Evolutionary conservation across 2,113 vertebrate genomes (phyloP).

Genomic region (Oreochromis spilurus): DNA sequence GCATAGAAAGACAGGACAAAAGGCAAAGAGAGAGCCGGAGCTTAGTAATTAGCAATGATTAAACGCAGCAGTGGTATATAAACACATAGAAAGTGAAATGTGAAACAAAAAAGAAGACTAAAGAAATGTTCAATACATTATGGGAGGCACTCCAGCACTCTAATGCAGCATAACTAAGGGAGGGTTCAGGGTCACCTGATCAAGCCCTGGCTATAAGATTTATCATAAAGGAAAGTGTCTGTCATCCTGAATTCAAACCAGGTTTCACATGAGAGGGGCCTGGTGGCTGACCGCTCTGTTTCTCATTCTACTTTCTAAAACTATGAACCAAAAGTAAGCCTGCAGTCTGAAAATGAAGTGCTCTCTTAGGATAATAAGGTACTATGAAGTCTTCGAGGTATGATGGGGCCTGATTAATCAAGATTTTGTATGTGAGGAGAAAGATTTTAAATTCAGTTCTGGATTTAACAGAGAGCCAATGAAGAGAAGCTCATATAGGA

Average conservation of each 20-base stretch:
- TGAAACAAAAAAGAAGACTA: neutral
- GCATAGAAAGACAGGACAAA: neutral
- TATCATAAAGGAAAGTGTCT: neutral
- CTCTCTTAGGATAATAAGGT: neutral
- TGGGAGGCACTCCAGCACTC: neutral
- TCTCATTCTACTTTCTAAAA: neutral
- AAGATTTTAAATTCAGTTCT: neutral
- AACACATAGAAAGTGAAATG: neutral
- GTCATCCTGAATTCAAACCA: neutral
- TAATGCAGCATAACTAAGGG: neutral
- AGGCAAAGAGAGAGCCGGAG: neutral
- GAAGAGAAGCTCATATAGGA: neutral
- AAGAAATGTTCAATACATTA: neutral
- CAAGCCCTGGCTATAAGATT: neutral
- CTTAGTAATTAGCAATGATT: neutral
- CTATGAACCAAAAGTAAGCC: neutral
- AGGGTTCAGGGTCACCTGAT: neutral
- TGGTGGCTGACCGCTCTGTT: neutral
- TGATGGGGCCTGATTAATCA: neutral
- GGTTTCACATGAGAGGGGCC: neutral
- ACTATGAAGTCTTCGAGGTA: neutral
- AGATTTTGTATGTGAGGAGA: neutral
- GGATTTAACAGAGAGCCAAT: neutral
- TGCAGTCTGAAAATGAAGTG: neutral
- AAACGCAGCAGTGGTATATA: rapidly evolving